These are phyloP conservation scores for Nysson spinosus DNA, from an alignment of 2,888 invertebrate species.

Conservation along the genomic window DNA sequence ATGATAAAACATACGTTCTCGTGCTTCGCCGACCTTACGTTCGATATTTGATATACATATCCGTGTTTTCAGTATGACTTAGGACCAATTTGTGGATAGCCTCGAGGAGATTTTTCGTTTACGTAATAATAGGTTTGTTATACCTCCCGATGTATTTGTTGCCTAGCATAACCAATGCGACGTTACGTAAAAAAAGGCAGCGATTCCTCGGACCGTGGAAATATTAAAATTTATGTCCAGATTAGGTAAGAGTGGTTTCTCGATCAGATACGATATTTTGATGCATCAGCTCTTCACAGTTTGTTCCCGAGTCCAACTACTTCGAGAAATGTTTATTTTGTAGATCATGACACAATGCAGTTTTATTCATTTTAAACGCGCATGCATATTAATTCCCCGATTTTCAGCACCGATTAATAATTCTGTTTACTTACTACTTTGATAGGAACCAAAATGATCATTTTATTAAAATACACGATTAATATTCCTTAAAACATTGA, in stretches of 20 bases:
- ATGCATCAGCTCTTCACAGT: too few species aligned
- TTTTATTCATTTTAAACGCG: too few species aligned
- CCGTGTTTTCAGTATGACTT: too few species aligned
- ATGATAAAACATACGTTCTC: conserved; percentile 4
- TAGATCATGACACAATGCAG: too few species aligned
- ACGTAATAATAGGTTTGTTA: conserved; percentile 53
- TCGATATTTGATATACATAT: conserved; percentile 6
- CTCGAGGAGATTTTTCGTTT: conserved; percentile 47
- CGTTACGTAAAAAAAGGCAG: conserved; percentile 46
- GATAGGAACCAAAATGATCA: too few species aligned
- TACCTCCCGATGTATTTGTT: conserved; percentile 26
- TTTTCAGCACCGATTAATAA: too few species aligned
- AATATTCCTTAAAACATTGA: too few species aligned
- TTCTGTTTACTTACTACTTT: too few species aligned
- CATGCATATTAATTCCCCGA: too few species aligned
- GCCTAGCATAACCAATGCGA: conserved; percentile 3
- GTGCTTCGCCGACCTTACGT: conserved; percentile 7
- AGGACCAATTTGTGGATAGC: conserved; percentile 36
- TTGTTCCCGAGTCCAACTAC: too few species aligned
- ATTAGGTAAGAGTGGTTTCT: conserved; percentile 49
- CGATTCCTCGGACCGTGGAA: conserved; percentile 42
- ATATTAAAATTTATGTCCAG: conserved; percentile 52
- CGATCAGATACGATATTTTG: conserved; percentile 13
- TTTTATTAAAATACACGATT: too few species aligned
- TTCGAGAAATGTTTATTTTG: too few species aligned